A percentile compares a stretch with the other conserved stretches of the same genome.
These are phyloP conservation scores for Xestobium rufovillosum DNA, from an alignment of 2,888 invertebrate genomes.

Conservation along the genomic window DNA sequence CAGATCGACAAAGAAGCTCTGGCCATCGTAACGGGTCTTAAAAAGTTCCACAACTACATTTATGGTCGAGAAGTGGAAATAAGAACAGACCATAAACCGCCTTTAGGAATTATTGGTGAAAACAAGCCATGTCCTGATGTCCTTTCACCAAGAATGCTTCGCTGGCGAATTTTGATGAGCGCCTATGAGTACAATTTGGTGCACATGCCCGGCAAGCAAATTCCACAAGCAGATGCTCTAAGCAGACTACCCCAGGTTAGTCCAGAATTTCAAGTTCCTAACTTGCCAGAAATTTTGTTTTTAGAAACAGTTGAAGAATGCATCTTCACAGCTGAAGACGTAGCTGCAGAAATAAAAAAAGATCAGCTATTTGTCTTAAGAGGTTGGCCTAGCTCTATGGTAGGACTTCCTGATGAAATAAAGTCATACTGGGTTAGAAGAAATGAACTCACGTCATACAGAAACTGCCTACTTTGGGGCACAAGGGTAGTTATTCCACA, in stretches of 20 bases:
- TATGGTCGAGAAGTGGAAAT: slow-evolving; percentile 15
- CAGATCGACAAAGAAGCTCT: slow-evolving; percentile 16
- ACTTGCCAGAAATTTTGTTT: slow-evolving; percentile 3
- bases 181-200: slow-evolving; percentile 13
- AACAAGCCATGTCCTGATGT: slow-evolving; percentile 14
- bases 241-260: slow-evolving; percentile 8
- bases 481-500: slow-evolving; percentile 21
- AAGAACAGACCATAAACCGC: slow-evolving; percentile 17
- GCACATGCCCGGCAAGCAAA: no score
- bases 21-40: slow-evolving; percentile 12
- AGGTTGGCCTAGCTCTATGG: no score
- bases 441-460: slow-evolving; percentile 16
- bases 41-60: slow-evolving; percentile 16
- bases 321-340: no score
- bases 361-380: no score
- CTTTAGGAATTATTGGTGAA: slow-evolving; percentile 13
- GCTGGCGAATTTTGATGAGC: slow-evolving; percentile 10
- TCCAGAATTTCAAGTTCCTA: slow-evolving; percentile 15
- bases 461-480: slow-evolving; percentile 22
- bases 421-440: slow-evolving; percentile 10
- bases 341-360: no score
- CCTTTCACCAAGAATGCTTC: slow-evolving; percentile 13
- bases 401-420: slow-evolving; percentile 6
- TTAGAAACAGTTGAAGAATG: not conserved
- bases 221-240: no score